These are phyloP conservation scores for Heterotis niloticus DNA, from an alignment of 2,113 vertebrate species.

Conservation along the genomic window DNA sequence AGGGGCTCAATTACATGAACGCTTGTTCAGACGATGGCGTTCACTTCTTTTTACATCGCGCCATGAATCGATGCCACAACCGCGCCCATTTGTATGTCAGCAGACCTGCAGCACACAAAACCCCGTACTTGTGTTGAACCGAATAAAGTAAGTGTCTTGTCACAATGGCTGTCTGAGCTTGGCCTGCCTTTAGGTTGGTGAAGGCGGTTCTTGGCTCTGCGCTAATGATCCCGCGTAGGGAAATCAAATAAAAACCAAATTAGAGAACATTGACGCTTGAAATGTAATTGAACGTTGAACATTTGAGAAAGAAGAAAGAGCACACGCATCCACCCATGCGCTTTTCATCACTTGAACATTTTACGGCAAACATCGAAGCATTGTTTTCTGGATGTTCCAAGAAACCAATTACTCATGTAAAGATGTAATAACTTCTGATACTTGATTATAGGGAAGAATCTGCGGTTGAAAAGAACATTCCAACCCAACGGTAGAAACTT, in stretches of 20 bases:
- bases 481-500: conserved; percentile 28
- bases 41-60: not conserved
- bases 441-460: not conserved
- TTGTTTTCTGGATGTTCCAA: not conserved
- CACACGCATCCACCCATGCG: not conserved
- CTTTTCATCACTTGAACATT: not conserved
- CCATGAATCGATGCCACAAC: not conserved
- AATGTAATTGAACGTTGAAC: not conserved
- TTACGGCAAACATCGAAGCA: not conserved
- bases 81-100: not conserved
- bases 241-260: not conserved
- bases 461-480: conserved; percentile 40
- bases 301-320: too few species aligned
- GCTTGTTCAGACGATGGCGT: not conserved
- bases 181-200: not conserved
- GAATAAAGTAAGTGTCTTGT: not conserved
- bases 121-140: not conserved
- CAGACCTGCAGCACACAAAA: not conserved
- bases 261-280: not conserved
- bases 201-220: too few species aligned
- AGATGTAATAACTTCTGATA: not conserved
- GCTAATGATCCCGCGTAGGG: not conserved
- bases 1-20: not conserved
- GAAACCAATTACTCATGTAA: not conserved
- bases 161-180: not conserved